These are phyloP conservation scores for Brachionus manjavacas DNA, from an alignment of 1,140 invertebrate genomes.

Conservation along the genomic window DNA sequence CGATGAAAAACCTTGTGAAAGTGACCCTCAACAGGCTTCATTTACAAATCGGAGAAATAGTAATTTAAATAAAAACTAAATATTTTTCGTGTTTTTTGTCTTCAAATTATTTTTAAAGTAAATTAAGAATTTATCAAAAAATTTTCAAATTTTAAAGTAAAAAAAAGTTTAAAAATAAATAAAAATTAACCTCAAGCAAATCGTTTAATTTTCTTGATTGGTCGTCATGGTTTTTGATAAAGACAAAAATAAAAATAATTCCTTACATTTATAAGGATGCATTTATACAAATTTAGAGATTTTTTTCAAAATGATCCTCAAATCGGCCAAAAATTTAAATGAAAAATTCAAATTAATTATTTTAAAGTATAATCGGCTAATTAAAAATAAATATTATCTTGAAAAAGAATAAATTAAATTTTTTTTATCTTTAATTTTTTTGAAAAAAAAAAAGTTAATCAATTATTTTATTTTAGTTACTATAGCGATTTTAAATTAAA, in stretches of 20 bases:
- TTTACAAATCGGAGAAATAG: neutral
- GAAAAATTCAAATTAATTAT: no score
- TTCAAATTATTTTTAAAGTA: neutral
- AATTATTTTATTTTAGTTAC: no score
- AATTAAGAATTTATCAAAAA: neutral
- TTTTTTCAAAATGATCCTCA: no score
- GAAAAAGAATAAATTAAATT: neutral
- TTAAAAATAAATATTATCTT: neutral
- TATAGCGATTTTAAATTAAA: no score
- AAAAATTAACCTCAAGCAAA: neutral
- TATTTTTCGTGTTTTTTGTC: neutral
- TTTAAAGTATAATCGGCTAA: no score
- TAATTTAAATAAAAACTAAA: neutral
- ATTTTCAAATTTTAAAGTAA: neutral
- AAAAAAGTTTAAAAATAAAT: neutral
- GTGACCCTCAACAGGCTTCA: neutral
- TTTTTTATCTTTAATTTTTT: neutral
- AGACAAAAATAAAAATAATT: neutral
- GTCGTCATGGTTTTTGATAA: neutral
- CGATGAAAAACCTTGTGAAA: slow-evolving; percentile 18
- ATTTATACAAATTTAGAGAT: no score
- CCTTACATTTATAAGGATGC: neutral
- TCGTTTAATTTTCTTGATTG: neutral
- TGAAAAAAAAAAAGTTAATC: neutral
- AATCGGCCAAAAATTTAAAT: no score